Base-by-base conservation (phyloP, 2,113 vertebrate species). In the Conger conger region DNA sequence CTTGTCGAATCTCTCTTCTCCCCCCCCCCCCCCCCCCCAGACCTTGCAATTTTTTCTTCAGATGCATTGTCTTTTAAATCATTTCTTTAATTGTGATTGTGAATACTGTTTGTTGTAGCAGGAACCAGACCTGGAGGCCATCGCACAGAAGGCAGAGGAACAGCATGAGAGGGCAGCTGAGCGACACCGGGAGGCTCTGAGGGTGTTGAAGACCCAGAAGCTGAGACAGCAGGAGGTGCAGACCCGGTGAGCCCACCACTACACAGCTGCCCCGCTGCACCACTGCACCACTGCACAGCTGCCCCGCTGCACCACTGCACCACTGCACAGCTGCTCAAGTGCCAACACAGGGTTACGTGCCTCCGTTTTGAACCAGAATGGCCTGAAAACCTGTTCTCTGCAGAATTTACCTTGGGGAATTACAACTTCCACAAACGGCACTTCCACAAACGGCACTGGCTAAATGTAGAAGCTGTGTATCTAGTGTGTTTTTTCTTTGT, bases 111-210 rank as follows among this genome's bases (percentile, higher is more conserved):
- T 63, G 35, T 82, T 80, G 17, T 30, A 80, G 6, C 73, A 96
- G 94, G 93, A 95, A 68, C 96, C 95, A 7, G 95, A 99, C 87
- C 87, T 95, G 86, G 93, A 93, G 83, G 94, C 95, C 83, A 63
- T 95, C 73, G 94, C 94, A 87, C 94, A 85, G 82, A 94, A 87
- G 88, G 93, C 92, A 57, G 94, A 93, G 84, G 94, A 96, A 84
- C 96, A 97, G 73, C 94, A 93, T 9, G 86, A 90, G 85, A 96
- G 91, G 92, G 98, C 98, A n/a, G 95, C 95, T 86, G 90, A 88
- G 18, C 96, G 98, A 73, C 96, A 97, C 5, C 91, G 92, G 86
- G 95, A 96, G 87, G 98, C 98, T 1, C 90, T 99, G 77, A 96
- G 94, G 89, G 93, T 97, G 82, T 95, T 98, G 82, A 96, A 96